phyloP scores from a whole-genome alignment of 2,888 invertebrate genomes.

The Cosmopolites sordidus region DNA sequence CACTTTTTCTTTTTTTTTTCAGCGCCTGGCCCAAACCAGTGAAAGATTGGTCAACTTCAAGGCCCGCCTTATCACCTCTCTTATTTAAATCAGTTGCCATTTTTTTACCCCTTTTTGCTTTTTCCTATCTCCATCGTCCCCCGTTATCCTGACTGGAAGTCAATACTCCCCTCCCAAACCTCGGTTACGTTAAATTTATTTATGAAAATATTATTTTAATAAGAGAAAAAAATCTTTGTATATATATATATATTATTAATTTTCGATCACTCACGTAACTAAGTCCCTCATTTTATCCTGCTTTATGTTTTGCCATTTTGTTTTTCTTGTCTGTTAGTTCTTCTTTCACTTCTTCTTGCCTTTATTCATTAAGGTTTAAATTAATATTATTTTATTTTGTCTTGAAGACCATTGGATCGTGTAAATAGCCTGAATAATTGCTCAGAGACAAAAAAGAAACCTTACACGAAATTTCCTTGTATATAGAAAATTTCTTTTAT shows the following conservation, averaged over 20 bases:
- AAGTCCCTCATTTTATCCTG: background rate
- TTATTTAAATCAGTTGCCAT: slow-evolving; percentile 61
- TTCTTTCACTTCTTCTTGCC: background rate
- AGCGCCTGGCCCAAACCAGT: slow-evolving; percentile 83
- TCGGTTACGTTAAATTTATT: slow-evolving; percentile 29
- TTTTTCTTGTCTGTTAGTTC: background rate
- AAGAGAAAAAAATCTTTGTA: slow-evolving; percentile 37
- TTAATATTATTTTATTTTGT: slow-evolving; percentile 1
- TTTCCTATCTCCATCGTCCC: slow-evolving; percentile 5
- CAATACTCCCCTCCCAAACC: too few relatives aligned
- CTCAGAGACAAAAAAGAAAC: slow-evolving; percentile 31
- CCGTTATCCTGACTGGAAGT: too few relatives aligned
- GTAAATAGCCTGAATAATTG: slow-evolving; percentile 43
- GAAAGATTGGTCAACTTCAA: slow-evolving; percentile 91
- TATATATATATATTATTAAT: slow-evolving; percentile 29
- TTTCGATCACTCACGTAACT: background rate
- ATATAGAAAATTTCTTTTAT: slow-evolving; percentile 10
- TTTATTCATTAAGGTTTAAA: slow-evolving; percentile 1
- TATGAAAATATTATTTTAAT: slow-evolving; percentile 34
- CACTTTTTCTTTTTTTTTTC: slow-evolving; percentile 39
- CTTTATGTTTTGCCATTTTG: background rate
- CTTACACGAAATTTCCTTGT: slow-evolving; percentile 10
- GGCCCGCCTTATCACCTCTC: slow-evolving; percentile 83
- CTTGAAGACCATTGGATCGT: slow-evolving; percentile 20
- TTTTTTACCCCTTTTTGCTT: slow-evolving; percentile 8